Evolutionary conservation across 2,113 vertebrate species (phyloP), one percentile per base, ranked within the genome.

Genomic region (Aix galericulata): DNA sequence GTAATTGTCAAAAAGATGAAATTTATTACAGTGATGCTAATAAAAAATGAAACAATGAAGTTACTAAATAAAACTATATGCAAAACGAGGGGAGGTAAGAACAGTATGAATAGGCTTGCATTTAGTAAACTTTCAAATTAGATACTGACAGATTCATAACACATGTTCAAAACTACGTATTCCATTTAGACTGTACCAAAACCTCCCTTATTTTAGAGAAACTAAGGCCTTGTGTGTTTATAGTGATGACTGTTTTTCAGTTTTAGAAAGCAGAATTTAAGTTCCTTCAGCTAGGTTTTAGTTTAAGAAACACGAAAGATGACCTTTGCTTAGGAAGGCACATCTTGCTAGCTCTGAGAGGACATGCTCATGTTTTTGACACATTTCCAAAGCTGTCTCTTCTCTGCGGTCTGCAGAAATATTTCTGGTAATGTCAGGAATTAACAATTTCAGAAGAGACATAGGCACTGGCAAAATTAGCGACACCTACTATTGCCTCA

Each of bases 301-400:
- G 29, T 60, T 14, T 21, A 52, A 71, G 25, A 78, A 87, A 84
- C 5, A 38, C 4, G 2, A 58, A 86, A 46, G 34, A 84, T 46
- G 7, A 27, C 58, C 75, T 84, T 55, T 87, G 62, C 32, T 25
- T 55, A 23, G 8, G 25, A 56, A 71, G 15, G 11, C 27, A 13
- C 7, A 16, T 40, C 82, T 77, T 3, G 5, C 52, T 59, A 63
- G 42, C 52, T 36, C 36, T 83, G 15, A 81, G 72, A 91, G 76
- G 0, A 67, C 66, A 55, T 3, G 22, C 11, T 69, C 27, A 14
- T 0, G 0, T 34, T 83, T 48, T 56, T 0, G 0, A 53, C 13
- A 17, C 18, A 44, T 34, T 60, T 75, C 79, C 52, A 91, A 38
- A n/a, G 1, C 13, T 23, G 25, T 9, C 16, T 78, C 55, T 67